Conservation (phyloP, 2,797 vertebrate genomes). For the Coracias cyanogaster region DNA sequence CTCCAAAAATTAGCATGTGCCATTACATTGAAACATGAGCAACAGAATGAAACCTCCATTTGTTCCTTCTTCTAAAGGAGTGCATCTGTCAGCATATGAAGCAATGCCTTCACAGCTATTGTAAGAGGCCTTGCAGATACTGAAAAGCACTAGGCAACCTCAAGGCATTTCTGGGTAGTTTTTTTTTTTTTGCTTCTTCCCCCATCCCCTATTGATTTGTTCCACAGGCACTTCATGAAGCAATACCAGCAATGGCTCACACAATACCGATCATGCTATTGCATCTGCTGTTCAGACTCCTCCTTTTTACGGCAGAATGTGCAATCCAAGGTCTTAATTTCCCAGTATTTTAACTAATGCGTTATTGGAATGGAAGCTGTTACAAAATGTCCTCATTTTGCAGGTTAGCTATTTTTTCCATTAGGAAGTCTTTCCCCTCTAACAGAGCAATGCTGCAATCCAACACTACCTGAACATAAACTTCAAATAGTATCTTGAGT, state of each 20-base stretch:
- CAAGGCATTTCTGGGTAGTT: neutral
- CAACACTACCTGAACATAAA: neutral
- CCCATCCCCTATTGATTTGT: neutral
- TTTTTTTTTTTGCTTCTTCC: neutral
- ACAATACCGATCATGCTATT: neutral
- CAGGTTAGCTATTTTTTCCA: neutral
- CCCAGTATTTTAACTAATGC: neutral
- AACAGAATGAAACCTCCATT: neutral
- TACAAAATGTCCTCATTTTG: neutral
- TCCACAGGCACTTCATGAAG: neutral
- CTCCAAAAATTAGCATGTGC: neutral
- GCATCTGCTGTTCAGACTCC: neutral
- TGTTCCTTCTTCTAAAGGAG: neutral
- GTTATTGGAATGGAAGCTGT: neutral
- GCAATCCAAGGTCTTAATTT: neutral
- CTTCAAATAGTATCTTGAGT: neutral
- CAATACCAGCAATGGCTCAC: neutral
- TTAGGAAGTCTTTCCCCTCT: neutral
- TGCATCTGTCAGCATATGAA: neutral
- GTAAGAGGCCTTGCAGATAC: neutral
- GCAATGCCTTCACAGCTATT: neutral
- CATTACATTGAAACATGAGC: neutral
- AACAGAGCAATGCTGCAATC: neutral
- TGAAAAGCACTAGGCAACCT: neutral
- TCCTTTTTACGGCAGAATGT: neutral